These are phyloP conservation scores for Ochropleura plecta DNA, from an alignment of 2,888 invertebrate species.

Conservation along the genomic window DNA sequence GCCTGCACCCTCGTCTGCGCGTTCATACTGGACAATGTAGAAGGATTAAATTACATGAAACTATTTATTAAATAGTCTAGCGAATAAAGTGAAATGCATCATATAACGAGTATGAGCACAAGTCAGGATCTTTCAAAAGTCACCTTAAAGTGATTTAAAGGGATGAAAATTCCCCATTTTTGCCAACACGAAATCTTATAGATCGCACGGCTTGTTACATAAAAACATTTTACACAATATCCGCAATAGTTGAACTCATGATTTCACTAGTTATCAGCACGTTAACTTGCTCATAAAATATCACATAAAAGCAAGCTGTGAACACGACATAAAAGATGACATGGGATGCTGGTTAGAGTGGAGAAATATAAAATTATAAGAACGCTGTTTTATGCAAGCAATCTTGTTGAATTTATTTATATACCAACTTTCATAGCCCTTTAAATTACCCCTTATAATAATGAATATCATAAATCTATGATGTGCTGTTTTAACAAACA, in stretches of 20 bases:
- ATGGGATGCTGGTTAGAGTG: background rate
- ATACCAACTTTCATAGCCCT: background rate
- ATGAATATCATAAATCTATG: background rate
- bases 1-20: constrained; percentile 88
- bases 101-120: background rate
- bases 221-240: constrained; percentile 5
- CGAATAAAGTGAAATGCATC: background rate
- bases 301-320: constrained; percentile 33
- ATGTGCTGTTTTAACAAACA: background rate
- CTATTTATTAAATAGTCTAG: background rate
- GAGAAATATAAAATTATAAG: background rate
- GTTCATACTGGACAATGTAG: constrained; percentile 80
- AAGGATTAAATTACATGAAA: background rate
- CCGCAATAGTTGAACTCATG: constrained; percentile 15
- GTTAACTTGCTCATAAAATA: constrained; percentile 42
- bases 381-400: background rate
- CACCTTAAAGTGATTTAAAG: background rate
- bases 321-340: constrained; percentile 15
- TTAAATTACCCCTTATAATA: background rate
- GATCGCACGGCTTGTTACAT: background rate
- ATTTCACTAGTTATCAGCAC: constrained; percentile 27
- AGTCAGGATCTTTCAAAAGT: background rate
- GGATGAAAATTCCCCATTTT: background rate
- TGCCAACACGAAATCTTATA: background rate
- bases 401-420: background rate